A percentile compares a stretch with the other conserved stretches of the same genome.
phyloP scores from a whole-genome alignment of 2,888 invertebrate genomes.

The Pristionchus maxplancki region DNA sequence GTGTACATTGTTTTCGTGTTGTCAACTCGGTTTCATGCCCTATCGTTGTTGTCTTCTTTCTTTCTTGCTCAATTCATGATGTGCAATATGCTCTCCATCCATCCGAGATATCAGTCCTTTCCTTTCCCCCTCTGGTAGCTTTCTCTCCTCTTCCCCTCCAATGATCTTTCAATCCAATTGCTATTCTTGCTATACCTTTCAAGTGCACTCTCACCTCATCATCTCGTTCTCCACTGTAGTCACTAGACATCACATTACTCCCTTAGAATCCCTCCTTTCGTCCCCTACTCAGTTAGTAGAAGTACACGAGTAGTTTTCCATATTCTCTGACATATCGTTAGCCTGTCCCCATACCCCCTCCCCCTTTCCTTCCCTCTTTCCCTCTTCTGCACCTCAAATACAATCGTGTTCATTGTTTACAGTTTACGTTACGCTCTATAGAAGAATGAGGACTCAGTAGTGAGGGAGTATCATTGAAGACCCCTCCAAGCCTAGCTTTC shows the following conservation, averaged over 20 bases:
- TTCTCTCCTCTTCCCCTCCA: too few relatives aligned
- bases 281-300: not conserved
- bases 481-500: slow-evolving; percentile 5
- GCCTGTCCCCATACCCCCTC: not conserved
- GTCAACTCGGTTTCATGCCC: not conserved
- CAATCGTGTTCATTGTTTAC: not conserved
- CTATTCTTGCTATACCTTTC: slow-evolving; percentile 10
- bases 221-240: not conserved
- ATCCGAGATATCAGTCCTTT: not conserved
- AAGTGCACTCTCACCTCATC: not conserved
- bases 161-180: slow-evolving; percentile 22
- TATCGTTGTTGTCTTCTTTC: not conserved
- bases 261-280: not conserved
- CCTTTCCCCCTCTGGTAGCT: not conserved
- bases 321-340: not conserved
- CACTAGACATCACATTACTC: not conserved
- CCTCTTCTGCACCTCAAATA: not conserved
- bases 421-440: slow-evolving; percentile 30
- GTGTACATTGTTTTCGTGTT: not conserved
- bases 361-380: not conserved
- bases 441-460: not conserved
- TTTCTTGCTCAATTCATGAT: not conserved
- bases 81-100: slow-evolving; percentile 1
- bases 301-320: not conserved
- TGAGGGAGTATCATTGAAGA: not conserved